Base-by-base conservation (phyloP, 2,888 invertebrate genomes). In the Drosophila formosana region DNA sequence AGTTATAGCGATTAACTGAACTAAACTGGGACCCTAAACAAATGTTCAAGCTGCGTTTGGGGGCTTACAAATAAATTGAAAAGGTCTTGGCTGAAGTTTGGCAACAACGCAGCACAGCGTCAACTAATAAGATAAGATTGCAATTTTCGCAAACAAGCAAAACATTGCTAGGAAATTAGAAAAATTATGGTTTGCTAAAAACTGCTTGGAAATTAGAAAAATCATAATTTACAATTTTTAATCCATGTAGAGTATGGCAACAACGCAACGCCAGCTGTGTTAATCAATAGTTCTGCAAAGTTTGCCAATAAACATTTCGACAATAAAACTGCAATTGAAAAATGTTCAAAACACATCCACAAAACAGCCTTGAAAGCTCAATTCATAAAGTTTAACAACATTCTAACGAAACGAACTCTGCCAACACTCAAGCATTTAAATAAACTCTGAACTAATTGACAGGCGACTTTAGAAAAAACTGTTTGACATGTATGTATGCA, bases 161-260 rank as follows among this genome's bases (percentile, higher is more conserved):
- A 6, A 13, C 3, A 41, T 41, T 41, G 8, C 18, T 5, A 28
- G 3, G 39, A 41, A 41, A 41, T 41, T 13, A 7, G 18, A 18
- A 18, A 18, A 18, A 18, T 18, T 18, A 18, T 18, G 18, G 18
- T 18, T 18, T 18, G 18, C 18, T 18, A 18, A 6, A 13, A 6
- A 41, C 18, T 41, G 8, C 18, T 5, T 5, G 4, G 39, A 41
- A 41, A 41, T 41, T 13, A 7, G 18, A 18, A 18, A 18, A 18
- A 18, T 18, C 2, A 18, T 18, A 1, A 1, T 1, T 18, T 1
- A 18, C 18, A 1, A 18, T 18, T 32, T 8, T 3, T 32, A 3
- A 2, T 32, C 18, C 18, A 18, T 62, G 61, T 46, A 53, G 65
- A 69, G 49, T 58, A 46, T 47, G 72, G 57, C 69, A 41, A 41